Base-by-base conservation (phyloP, 2,113 vertebrate species). In the Pogonocichla stellata region DNA sequence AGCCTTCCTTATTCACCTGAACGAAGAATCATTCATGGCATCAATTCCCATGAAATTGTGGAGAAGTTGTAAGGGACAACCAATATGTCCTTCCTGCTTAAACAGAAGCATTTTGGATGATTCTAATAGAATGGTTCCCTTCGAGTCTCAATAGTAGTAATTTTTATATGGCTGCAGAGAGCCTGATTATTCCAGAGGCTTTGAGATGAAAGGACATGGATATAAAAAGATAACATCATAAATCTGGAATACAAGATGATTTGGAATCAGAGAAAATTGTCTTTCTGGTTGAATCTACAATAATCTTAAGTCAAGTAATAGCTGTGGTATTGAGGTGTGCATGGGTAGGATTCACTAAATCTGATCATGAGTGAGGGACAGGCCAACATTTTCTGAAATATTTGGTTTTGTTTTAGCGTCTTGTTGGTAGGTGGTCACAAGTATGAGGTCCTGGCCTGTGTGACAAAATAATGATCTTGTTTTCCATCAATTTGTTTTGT, bases 401-500 rank as follows among this genome's bases (percentile, higher is more conserved):
- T 31, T 38, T 48, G 19, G 1, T 0, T 61, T 87, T 73, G 13
- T 66, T 85, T 88, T 36, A 22, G 5, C 3, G 22, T 67, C 14
- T 13, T 43, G 2, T 60, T 69, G 7, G 43, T 31, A 54, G 5
- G 25, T 56, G 26, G 4, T 42, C 36, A 22, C 26, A 85, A 62
- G 5, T 6, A 19, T 2, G 2, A 5, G 3, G 13, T 1, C 6
- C 18, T 48, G 10, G 5, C 1, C 9, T 9, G 2, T 60, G 31
- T 13, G 29, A 26, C 8, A 69, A 69, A 64, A 0, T 14, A 25
- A 42, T 54, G 4, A 19, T 51, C 10, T 84, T 78, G 2, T 25
- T 77, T 66, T 47, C 19, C 13, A 36, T 40, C 1, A 5, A 61
- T 69, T 40, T 6, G 4, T 20, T 71, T 6, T 25, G 9, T 45